A percentile compares a stretch with the other conserved stretches of the same genome.
Evolutionary conservation across 2,113 vertebrate genomes (phyloP).

Genomic region (Leptocoma aspasia): DNA sequence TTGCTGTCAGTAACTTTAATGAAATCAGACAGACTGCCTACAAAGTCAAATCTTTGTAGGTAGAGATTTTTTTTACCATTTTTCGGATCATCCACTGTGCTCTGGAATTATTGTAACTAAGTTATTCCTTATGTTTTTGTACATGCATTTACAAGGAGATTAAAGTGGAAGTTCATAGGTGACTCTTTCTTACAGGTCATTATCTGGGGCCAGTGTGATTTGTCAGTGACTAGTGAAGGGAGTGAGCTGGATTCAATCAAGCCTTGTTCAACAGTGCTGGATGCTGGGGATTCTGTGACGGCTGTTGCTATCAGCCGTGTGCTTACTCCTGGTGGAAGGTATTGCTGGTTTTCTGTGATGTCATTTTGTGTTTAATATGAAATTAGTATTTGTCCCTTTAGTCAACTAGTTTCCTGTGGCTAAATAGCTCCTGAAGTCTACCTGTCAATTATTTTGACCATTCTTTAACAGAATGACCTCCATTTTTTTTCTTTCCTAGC

Average conservation of each 20-base stretch:
- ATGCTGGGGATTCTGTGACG: conserved; percentile 88
- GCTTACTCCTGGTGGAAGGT: conserved; percentile 79
- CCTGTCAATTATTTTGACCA: background rate
- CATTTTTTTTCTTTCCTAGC: background rate
- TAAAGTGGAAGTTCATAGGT: background rate
- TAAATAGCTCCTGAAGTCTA: background rate
- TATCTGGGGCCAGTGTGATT: conserved; percentile 83
- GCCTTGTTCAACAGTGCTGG: conserved; percentile 85
- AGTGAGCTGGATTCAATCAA: conserved; percentile 49
- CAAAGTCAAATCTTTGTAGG: background rate
- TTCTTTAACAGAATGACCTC: background rate
- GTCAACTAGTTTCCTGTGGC: background rate
- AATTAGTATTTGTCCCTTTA: background rate
- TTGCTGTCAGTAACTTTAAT: background rate
- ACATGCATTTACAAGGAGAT: background rate
- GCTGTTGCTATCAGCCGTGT: conserved; percentile 82
- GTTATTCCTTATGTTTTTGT: background rate
- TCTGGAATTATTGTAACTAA: background rate
- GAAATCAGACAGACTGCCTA: background rate
- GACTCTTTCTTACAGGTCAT: conserved; percentile 78
- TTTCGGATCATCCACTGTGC: background rate
- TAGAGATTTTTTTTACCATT: background rate
- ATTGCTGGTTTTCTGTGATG: background rate
- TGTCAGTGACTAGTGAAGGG: conserved; percentile 23
- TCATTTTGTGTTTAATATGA: background rate